Percentiles rank a stretch among this genome's conserved stretches.
Evolutionary conservation across 2,888 invertebrate species (phyloP).

Genomic region (Spialia ferax): DNA sequence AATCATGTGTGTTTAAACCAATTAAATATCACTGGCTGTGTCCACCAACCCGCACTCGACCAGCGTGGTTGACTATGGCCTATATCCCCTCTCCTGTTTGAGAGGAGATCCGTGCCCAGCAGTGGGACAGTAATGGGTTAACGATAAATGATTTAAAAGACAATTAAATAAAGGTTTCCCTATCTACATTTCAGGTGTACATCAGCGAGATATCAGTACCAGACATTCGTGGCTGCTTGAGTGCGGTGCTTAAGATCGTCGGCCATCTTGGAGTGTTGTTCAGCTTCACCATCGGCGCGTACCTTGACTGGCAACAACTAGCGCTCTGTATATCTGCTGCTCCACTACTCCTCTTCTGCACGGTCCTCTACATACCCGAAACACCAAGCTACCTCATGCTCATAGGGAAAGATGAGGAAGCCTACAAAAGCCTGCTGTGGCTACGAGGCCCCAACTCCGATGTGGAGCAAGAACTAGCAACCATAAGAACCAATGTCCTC

Average conservation of each 20-base stretch:
- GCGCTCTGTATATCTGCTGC: constrained; percentile 93
- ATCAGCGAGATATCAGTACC: constrained; percentile 96
- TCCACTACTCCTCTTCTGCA: constrained; percentile 91
- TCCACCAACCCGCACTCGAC: too few species aligned
- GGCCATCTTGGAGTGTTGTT: constrained; percentile 95
- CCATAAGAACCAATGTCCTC: constrained; percentile 89
- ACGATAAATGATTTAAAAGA: too few species aligned
- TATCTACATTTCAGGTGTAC: constrained; percentile 89
- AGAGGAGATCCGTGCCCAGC: too few species aligned
- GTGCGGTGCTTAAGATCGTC: constrained; percentile 94
- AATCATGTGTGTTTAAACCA: too few species aligned
- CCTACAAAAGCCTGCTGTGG: constrained; percentile 90
- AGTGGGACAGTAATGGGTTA: too few species aligned
- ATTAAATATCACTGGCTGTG: too few species aligned
- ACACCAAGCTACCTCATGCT: constrained; percentile 95
- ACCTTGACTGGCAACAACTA: constrained; percentile 94
- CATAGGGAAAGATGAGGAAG: constrained; percentile 90
- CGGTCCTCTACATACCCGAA: constrained; percentile 94
- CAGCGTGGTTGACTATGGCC: too few species aligned
- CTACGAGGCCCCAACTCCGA: constrained; percentile 94
- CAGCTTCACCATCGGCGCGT: constrained; percentile 94
- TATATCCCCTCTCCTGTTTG: too few species aligned
- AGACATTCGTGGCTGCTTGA: constrained; percentile 94
- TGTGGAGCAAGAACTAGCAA: constrained; percentile 91
- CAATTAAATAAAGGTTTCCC: too few species aligned